Evolutionary conservation across 2,888 invertebrate genomes (phyloP).

Genomic region (Miltochrista miniata): DNA sequence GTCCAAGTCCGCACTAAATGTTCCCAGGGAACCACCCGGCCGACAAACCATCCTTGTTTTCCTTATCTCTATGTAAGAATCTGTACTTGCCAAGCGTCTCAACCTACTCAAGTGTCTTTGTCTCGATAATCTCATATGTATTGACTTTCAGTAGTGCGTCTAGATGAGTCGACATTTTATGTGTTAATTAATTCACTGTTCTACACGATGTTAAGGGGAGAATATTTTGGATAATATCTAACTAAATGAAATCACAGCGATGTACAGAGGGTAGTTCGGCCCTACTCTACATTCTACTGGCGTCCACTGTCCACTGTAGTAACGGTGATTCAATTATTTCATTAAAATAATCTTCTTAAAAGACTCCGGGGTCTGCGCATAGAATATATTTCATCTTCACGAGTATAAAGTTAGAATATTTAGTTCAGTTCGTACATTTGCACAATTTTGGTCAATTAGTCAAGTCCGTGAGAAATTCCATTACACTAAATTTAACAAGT

Average conservation of each 20-base stretch:
- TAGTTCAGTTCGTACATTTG: slow-evolving; percentile 31
- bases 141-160: slow-evolving; percentile 44
- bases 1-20: slow-evolving; percentile 72
- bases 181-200: slow-evolving; percentile 36
- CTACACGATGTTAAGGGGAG: slow-evolving; percentile 12
- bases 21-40: slow-evolving; percentile 62
- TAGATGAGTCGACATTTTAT: slow-evolving; percentile 33
- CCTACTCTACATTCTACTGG: slow-evolving; percentile 64
- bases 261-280: slow-evolving; percentile 32
- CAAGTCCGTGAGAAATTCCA: slow-evolving; percentile 31
- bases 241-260: slow-evolving; percentile 63
- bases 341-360: slow-evolving; percentile 70
- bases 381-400: slow-evolving; percentile 50
- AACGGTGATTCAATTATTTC: slow-evolving; percentile 71
- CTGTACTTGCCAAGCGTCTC: slow-evolving; percentile 43
- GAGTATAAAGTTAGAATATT: slow-evolving; percentile 47
- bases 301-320: slow-evolving; percentile 65
- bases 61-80: slow-evolving; percentile 59
- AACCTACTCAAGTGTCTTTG: slow-evolving; percentile 41
- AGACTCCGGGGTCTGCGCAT: slow-evolving; percentile 56
- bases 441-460: slow-evolving; percentile 34
- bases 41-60: slow-evolving; percentile 62
- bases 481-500: slow-evolving; percentile 37
- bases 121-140: slow-evolving; percentile 41
- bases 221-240: slow-evolving; percentile 47